Conservation (phyloP, 2,888 invertebrate genomes). For the Operophtera brumata region DNA sequence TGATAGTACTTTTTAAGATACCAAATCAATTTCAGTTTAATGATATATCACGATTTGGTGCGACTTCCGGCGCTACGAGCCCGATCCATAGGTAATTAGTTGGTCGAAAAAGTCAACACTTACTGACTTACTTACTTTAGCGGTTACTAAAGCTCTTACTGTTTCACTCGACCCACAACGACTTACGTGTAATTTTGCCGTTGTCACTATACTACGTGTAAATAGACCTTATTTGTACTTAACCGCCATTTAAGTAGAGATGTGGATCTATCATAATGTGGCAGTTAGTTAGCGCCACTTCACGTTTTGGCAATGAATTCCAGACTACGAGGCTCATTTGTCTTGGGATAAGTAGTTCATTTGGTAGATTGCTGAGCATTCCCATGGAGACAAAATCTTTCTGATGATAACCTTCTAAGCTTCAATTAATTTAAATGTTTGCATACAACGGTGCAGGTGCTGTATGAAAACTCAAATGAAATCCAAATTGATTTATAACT, state of each 20-base stretch:
- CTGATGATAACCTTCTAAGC: too few relatives aligned
- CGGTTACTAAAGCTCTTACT: too few relatives aligned
- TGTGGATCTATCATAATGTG: constrained; percentile 21
- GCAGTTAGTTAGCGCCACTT: constrained; percentile 26
- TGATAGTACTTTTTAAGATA: too few relatives aligned
- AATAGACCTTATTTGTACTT: constrained; percentile 4
- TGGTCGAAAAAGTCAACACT: neutral
- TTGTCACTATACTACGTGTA: neutral
- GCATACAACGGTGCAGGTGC: too few relatives aligned
- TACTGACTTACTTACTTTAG: too few relatives aligned
- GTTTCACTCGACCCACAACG: neutral
- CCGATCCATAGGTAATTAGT: too few relatives aligned
- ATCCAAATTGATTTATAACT: too few relatives aligned
- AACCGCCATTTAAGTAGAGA: constrained; percentile 19
- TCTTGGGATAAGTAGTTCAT: constrained; percentile 6
- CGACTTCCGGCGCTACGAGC: too few relatives aligned
- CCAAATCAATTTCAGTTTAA: too few relatives aligned
- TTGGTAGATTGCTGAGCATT: constrained; percentile 6
- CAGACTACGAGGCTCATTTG: constrained; percentile 3
- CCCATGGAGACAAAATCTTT: constrained; percentile 19
- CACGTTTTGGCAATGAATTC: constrained; percentile 34
- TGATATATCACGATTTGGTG: too few relatives aligned
- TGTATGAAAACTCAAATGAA: too few relatives aligned
- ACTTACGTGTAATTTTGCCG: neutral
- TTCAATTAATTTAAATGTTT: too few relatives aligned